Conservation (phyloP, 2,888 invertebrate species). For the Formica aserva region DNA sequence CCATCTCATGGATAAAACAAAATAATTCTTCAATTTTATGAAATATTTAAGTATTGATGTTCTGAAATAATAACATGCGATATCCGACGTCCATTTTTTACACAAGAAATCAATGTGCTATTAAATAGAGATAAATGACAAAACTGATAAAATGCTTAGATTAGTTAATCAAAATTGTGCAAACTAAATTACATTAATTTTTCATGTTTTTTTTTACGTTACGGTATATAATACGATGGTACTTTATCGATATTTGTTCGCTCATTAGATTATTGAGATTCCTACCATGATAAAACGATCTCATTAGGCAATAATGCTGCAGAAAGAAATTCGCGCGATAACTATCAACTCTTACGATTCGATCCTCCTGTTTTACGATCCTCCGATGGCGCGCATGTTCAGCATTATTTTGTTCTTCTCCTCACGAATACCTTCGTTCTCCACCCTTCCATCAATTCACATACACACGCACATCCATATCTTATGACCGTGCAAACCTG, state of each 20-base stretch:
- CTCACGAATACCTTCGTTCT: constrained; percentile 56
- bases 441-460: constrained; percentile 28
- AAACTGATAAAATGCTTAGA: neutral
- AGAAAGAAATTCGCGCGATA: constrained; percentile 71
- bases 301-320: constrained; percentile 73
- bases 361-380: constrained; percentile 82
- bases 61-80: neutral
- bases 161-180: neutral
- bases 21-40: neutral
- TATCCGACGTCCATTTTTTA: neutral
- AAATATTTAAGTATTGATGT: constrained; percentile 1
- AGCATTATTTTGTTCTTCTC: constrained; percentile 80
- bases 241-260: neutral
- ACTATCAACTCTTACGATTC: constrained; percentile 82
- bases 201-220: neutral
- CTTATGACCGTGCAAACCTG: constrained; percentile 20
- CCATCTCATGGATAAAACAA: neutral
- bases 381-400: constrained; percentile 75
- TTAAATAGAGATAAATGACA: neutral
- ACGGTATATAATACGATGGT: neutral
- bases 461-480: neutral
- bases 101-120: neutral
- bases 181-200: neutral
- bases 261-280: constrained; percentile 76
- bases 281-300: constrained; percentile 72